A percentile compares a stretch with the other conserved stretches of the same genome.
Conservation (phyloP, 92 coral and sea anemone genomes). For the Isaurus tuberculatus region DNA sequence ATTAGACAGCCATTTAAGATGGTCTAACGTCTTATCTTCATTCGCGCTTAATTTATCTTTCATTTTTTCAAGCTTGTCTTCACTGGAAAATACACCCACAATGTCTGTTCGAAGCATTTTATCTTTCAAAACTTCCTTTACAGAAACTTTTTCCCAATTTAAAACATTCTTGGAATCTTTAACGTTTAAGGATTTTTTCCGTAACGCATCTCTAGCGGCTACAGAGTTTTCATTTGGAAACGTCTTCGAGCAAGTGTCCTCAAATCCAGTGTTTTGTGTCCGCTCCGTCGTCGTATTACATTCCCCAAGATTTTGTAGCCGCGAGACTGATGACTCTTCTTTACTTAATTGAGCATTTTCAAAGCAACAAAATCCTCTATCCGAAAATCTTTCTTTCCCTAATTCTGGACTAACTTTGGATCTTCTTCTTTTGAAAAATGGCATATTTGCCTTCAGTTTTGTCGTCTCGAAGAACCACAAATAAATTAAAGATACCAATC, state of each 20-base stretch:
- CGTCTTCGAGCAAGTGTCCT: not conserved
- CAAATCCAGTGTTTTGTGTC: not conserved
- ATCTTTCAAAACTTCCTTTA: not conserved
- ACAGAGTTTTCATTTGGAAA: not conserved
- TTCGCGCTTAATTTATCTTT: constrained; percentile 36
- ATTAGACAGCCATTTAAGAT: constrained; percentile 56
- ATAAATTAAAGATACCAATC: no score
- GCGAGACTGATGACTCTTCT: not conserved
- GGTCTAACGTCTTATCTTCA: constrained; percentile 30
- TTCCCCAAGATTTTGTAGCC: no score
- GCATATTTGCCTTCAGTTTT: not conserved
- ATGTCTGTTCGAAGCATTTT: no score
- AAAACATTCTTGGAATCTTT: not conserved
- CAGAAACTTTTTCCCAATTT: no score
- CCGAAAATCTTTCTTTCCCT: not conserved
- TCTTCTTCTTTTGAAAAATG: constrained; percentile 19
- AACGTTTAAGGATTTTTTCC: not conserved
- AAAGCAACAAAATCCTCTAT: not conserved
- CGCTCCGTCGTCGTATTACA: not conserved
- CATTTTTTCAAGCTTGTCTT: constrained; percentile 62
- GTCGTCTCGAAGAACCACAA: not conserved
- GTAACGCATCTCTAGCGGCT: not conserved
- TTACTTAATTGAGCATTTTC: not conserved
- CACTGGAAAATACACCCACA: constrained; percentile 43
- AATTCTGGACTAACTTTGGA: constrained; percentile 4